Percentiles rank a stretch among this genome's conserved stretches.
Conservation (phyloP, 2,113 vertebrate genomes). For the Genyomyrus donnyi region DNA sequence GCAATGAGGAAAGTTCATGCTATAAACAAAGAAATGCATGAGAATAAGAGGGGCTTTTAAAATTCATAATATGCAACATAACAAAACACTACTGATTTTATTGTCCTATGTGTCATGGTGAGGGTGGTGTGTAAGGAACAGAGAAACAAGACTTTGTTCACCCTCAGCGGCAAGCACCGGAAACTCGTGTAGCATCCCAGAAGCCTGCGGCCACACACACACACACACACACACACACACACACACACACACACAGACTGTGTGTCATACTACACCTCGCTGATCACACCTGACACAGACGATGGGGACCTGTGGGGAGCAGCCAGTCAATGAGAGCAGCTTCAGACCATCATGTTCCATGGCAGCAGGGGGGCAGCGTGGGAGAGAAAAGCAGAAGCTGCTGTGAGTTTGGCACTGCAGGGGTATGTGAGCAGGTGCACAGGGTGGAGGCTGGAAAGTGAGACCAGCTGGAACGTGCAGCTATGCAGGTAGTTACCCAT, state of each 20-base stretch:
- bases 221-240: neutral
- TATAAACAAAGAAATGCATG: neutral
- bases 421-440: neutral
- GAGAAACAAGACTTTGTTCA: neutral
- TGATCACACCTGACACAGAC: neutral
- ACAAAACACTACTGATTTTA: neutral
- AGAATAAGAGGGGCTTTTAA: neutral
- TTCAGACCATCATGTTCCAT: neutral
- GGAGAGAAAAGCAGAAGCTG: neutral
- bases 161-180: neutral
- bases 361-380: neutral
- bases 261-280: neutral
- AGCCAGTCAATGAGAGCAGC: neutral
- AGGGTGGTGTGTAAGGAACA: neutral
- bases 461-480: neutral
- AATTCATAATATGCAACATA: neutral
- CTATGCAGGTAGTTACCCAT: neutral
- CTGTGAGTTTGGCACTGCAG: neutral
- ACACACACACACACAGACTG: neutral
- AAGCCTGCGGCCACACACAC: neutral
- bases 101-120: neutral
- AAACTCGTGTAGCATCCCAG: neutral
- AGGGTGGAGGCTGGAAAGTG: neutral
- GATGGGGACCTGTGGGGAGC: neutral
- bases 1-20: neutral